phyloP scores from a whole-genome alignment of 1,140 invertebrate species.

The Anastrepha obliqua region DNA sequence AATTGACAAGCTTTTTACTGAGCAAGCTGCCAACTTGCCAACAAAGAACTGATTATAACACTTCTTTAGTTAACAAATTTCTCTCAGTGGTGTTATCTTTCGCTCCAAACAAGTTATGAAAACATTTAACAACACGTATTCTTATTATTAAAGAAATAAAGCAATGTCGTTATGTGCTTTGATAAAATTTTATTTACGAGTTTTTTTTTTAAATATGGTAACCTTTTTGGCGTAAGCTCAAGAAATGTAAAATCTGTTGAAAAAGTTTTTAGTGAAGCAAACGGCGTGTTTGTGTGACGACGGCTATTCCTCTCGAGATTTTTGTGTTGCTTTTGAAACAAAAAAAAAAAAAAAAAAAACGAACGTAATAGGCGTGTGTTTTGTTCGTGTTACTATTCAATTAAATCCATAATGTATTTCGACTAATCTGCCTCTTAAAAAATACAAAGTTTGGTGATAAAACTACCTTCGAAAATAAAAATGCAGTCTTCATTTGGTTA shows the following conservation, averaged over 20 bases:
- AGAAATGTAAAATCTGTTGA: background rate
- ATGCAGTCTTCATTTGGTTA: background rate
- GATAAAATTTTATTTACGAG: background rate
- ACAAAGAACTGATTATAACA: too few relatives aligned
- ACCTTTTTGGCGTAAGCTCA: background rate
- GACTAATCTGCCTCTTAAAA: too few relatives aligned
- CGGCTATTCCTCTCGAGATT: background rate
- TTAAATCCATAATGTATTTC: background rate
- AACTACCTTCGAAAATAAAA: background rate
- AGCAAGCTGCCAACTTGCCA: background rate
- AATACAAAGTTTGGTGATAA: too few relatives aligned
- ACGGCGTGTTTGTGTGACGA: background rate
- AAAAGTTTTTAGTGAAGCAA: constrained; percentile 18
- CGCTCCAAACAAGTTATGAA: too few relatives aligned
- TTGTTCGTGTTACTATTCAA: background rate
- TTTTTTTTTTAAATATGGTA: constrained; percentile 22
- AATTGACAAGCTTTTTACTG: background rate
- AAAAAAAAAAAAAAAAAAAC: background rate
- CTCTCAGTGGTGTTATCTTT: too few relatives aligned
- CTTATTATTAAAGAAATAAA: too few relatives aligned
- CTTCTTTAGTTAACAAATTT: too few relatives aligned
- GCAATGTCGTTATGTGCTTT: too few relatives aligned
- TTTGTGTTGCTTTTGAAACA: background rate
- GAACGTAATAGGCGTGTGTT: background rate
- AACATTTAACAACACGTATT: too few relatives aligned